Evolutionary conservation across 2,113 vertebrate genomes (phyloP).

Genomic region (Dasyornis broadbenti): DNA sequence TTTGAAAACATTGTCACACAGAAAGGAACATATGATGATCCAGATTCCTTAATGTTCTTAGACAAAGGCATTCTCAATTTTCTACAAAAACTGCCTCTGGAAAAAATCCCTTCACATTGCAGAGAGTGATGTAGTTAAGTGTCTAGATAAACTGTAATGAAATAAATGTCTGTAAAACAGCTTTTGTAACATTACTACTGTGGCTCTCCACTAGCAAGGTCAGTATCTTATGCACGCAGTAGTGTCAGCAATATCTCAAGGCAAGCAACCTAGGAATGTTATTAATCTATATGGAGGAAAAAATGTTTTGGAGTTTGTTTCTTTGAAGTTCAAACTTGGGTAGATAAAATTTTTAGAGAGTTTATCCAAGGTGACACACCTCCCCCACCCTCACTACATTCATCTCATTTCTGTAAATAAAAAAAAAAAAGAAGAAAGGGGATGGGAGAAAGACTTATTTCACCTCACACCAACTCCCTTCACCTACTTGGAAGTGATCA

Average conservation of each 20-base stretch:
- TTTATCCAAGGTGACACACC: neutral
- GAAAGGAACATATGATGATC: neutral
- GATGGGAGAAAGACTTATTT: neutral
- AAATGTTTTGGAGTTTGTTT: neutral
- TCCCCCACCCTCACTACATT: neutral
- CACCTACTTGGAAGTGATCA: neutral
- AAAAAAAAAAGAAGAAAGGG: neutral
- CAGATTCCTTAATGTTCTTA: neutral
- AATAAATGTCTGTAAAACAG: neutral
- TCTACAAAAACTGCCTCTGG: neutral
- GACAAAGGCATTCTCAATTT: neutral
- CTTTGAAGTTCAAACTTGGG: neutral
- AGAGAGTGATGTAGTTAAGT: neutral
- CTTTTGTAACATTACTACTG: neutral
- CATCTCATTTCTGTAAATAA: neutral
- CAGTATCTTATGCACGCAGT: neutral
- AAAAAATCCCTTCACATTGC: neutral
- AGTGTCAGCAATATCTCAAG: neutral
- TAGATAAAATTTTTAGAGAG: neutral
- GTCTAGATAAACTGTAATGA: neutral
- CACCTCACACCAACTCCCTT: neutral
- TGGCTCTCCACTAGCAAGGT: neutral
- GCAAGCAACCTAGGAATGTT: neutral
- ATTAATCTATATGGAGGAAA: neutral
- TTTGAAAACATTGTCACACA: neutral